Base-by-base conservation (phyloP, 2,113 vertebrate species). In the Lasiurus cinereus region DNA sequence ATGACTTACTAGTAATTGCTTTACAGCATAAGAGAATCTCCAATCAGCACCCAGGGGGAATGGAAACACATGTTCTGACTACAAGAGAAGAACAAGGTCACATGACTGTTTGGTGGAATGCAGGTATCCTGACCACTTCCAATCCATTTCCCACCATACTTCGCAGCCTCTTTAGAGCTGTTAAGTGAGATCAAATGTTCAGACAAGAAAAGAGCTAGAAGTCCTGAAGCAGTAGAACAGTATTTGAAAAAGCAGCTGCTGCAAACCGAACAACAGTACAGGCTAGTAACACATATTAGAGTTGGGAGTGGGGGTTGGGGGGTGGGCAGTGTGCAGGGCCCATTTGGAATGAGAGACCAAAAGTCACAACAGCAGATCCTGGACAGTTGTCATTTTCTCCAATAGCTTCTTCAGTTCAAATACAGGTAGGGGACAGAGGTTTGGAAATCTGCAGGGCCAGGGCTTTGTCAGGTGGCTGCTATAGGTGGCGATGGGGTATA, bases 101-200 rank as follows among this genome's bases (percentile, higher is more conserved):
- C 12, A 50, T 18, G 4, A 29, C 64, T 78, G 16, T 56, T 83
- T 1, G 31, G 31, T 33, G 72, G 76, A 33, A 11, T 5, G 13
- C 36, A 56, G 22, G 13, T 36, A 22, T 83, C 72, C 79, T 74
- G 15, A 90, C 56, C 48, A 33, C 22, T 36, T 67, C 31, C 90
- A 67, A 72, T 54, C 24, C 6, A n/a, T 36, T 91, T 76, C 59
- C 80, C 80, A 50, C 76, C 46, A 33, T 4, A 54, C 62, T 72
- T 4, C 69, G 50, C 90, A 76, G 54, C 31, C 43, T 74, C 46
- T 87, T 86, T 76, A 83, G 33, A 43, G 29, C 80, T 90, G 92
- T 91, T 72, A 84, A 96, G 39, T 94, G 83, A 83, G 39, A 33
- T 90, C 73, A 85, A 67, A 85, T 18, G 67, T 83, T 93, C 54